phyloP scores from a whole-genome alignment of 1,140 invertebrate genomes.

The Tetramorium simillimum region DNA sequence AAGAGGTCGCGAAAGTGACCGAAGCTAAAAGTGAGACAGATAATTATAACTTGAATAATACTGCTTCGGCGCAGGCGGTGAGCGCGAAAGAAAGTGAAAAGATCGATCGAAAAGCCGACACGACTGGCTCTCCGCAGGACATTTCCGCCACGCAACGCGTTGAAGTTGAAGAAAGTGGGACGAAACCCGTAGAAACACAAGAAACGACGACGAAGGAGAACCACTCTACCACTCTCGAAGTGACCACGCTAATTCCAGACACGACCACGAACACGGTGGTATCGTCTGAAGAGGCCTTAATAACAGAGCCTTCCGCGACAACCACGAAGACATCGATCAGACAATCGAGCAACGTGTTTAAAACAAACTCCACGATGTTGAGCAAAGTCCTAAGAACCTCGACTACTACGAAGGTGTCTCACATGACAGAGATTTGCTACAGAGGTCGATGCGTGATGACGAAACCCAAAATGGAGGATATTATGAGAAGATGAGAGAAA shows the following conservation, averaged over 20 bases:
- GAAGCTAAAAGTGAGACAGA: constrained; percentile 20
- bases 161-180: not conserved
- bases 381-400: constrained; percentile 89
- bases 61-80: not conserved
- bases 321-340: constrained; percentile 66
- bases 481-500: constrained; percentile 71
- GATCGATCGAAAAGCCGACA: not conserved
- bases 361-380: constrained; percentile 76
- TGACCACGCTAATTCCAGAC: not conserved
- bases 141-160: not conserved
- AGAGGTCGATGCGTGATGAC: constrained; percentile 93
- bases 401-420: constrained; percentile 92
- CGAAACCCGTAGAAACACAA: not conserved
- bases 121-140: constrained; percentile 13
- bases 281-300: not conserved
- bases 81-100: constrained; percentile 44
- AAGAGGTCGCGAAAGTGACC: constrained; percentile 18
- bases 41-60: not conserved
- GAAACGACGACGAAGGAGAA: constrained; percentile 30
- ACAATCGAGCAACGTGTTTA: constrained; percentile 67
- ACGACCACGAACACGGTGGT: not conserved
- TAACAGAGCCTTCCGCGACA: not conserved
- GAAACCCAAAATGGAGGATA: constrained; percentile 83
- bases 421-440: constrained; percentile 95
- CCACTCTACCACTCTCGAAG: constrained; percentile 10